Conservation (phyloP, 2,888 invertebrate genomes). For the Pterostichus madidus region DNA sequence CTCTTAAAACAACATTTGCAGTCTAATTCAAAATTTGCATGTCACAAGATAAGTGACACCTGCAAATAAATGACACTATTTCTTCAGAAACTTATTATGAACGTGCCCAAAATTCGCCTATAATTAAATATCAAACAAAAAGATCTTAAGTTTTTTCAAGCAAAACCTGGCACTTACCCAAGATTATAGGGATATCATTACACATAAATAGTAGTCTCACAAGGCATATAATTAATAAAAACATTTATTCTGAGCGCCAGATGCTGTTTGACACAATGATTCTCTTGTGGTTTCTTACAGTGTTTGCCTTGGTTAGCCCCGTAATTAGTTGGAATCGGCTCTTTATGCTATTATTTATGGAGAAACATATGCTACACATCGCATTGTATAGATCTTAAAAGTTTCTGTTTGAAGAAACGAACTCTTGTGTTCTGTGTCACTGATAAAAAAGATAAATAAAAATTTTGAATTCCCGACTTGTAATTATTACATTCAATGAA, state of each 20-base stretch:
- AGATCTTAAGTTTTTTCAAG: constrained; percentile 38
- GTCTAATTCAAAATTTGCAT: constrained; percentile 53
- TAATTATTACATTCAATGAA: constrained; percentile 28
- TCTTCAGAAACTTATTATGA: constrained; percentile 35
- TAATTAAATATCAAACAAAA: constrained; percentile 53
- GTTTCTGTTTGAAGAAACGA: neutral
- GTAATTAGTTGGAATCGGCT: constrained; percentile 70
- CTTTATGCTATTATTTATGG: constrained; percentile 68
- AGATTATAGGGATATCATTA: constrained; percentile 74
- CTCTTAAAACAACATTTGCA: constrained; percentile 18
- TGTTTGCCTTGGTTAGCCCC: constrained; percentile 70
- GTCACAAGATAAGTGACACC: constrained; percentile 37
- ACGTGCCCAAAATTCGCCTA: constrained; percentile 41
- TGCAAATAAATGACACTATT: constrained; percentile 58
- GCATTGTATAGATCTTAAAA: constrained; percentile 22
- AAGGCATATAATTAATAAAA: constrained; percentile 73
- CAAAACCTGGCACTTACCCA: constrained; percentile 65
- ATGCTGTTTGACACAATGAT: constrained; percentile 72
- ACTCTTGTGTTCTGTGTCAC: constrained; percentile 27
- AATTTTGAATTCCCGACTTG: neutral
- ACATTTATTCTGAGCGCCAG: constrained; percentile 72
- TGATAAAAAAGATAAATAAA: constrained; percentile 62
- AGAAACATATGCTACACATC: constrained; percentile 68
- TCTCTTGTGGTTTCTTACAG: constrained; percentile 70
- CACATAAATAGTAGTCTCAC: constrained; percentile 72